Evolutionary conservation across 2,113 vertebrate genomes (phyloP), one percentile per base, ranked within the genome.

Genomic region (Cheilinus undulatus): DNA sequence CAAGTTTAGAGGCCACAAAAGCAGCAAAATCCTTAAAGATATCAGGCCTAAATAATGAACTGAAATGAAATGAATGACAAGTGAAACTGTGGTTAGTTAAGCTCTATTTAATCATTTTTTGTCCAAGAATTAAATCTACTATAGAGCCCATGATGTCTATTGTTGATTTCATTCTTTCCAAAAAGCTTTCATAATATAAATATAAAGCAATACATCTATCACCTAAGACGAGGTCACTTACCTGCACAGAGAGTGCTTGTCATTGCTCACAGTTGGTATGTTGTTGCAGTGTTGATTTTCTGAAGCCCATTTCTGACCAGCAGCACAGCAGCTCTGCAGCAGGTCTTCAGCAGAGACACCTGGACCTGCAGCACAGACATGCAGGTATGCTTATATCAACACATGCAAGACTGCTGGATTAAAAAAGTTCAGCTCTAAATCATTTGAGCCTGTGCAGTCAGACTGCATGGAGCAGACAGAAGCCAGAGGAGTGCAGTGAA

Each of bases 261-360:
- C 80, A 1, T 91, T 84, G 26, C 76, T 87, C 63, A 77, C 5
- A 90, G 89, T 36, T 85, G 93, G 91, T 73, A 96, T 93, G 56
- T 92, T 89, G 10, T 90, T 82, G 72, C 97, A 99, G 78, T 96
- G 94, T 8, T 88, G 92, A 0, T 92, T 91, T 73, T 95, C 93
- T 2, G 92, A 82, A 14, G 95, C 96, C 97, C 96, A 98, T 63
- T 92, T 95, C 64, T 96, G 95, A 1, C 97, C 97, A 0, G 93
- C 92, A 3, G 92, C 90, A 27, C 97, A 99, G 86, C 97, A 99
- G 1, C 90, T 94, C 85, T 95, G 95, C 2, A 98, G 90, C 80
- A 95, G n/a, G 19, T 95, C 94, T 74, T 46, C 40, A 51, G 72
- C 19, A 64, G 80, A 61, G 10, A 20, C 62, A 54, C 46, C 65